A percentile compares a stretch with the other conserved stretches of the same genome.
Conservation (phyloP, 2,888 invertebrate species). For the Ethmia dodecea region DNA sequence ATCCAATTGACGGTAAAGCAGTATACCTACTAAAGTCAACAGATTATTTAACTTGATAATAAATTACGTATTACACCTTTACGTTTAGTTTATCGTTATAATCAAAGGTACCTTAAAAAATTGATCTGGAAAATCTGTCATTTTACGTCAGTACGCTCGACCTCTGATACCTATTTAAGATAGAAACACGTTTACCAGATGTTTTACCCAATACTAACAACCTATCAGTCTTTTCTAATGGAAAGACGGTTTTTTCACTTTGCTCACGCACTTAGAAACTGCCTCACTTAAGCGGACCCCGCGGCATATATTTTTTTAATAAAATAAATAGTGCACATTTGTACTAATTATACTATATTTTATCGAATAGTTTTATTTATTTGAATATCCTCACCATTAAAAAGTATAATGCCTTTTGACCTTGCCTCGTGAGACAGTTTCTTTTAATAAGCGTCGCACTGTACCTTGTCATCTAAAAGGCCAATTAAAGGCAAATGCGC, state of each 20-base stretch:
- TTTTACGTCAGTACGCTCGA: background rate
- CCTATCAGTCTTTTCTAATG: conserved; percentile 32
- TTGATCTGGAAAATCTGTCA: background rate
- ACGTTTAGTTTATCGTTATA: background rate
- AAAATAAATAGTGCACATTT: background rate
- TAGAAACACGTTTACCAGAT: conserved; percentile 3
- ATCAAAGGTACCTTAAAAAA: background rate
- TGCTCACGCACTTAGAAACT: background rate
- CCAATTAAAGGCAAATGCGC: conserved; percentile 1
- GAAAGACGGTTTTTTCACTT: conserved; percentile 30
- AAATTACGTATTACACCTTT: background rate
- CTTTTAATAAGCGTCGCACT: background rate
- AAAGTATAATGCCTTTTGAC: background rate
- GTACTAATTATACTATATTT: background rate
- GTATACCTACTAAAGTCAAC: no score
- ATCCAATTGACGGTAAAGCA: no score
- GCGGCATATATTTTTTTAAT: background rate
- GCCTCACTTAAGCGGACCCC: background rate
- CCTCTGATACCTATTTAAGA: conserved; percentile 1
- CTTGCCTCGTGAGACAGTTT: background rate
- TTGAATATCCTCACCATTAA: background rate
- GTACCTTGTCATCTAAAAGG: background rate
- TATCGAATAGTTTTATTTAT: background rate
- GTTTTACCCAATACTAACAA: conserved; percentile 14
- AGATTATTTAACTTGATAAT: background rate